phyloP scores from a whole-genome alignment of 1,140 invertebrate species.

The Drosophila leontia region DNA sequence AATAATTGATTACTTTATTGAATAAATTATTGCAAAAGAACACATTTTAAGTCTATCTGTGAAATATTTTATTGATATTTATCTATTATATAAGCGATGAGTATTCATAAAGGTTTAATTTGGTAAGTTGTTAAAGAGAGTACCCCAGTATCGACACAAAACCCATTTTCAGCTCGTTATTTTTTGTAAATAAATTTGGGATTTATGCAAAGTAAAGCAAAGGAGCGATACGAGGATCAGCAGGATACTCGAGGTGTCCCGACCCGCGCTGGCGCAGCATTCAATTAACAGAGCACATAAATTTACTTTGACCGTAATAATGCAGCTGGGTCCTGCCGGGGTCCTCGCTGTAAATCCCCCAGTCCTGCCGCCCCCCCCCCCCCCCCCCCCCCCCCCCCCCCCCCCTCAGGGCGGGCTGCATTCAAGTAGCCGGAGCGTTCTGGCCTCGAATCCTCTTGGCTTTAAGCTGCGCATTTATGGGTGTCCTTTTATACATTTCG shows the following conservation, averaged over 20 bases:
- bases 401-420: conserved; percentile 8
- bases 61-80: no score
- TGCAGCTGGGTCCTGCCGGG: conserved; percentile 71
- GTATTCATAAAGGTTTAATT: no score
- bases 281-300: conserved; percentile 80
- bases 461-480: conserved; percentile 70
- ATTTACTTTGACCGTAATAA: conserved; percentile 79
- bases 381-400: no score
- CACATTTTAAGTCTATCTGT: neutral
- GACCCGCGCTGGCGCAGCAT: conserved; percentile 57
- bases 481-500: conserved; percentile 52
- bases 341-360: conserved; percentile 26
- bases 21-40: neutral
- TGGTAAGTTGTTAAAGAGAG: neutral
- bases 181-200: conserved; percentile 74
- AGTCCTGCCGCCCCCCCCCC: neutral
- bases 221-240: conserved; percentile 21
- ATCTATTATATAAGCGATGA: no score
- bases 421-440: conserved; percentile 30
- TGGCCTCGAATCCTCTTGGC: conserved; percentile 59
- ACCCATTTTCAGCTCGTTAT: conserved; percentile 6
- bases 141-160: neutral
- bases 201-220: conserved; percentile 64
- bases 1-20: no score
- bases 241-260: conserved; percentile 41